phyloP scores from a whole-genome alignment of 2,888 invertebrate genomes.

The Brenthis hecate region DNA sequence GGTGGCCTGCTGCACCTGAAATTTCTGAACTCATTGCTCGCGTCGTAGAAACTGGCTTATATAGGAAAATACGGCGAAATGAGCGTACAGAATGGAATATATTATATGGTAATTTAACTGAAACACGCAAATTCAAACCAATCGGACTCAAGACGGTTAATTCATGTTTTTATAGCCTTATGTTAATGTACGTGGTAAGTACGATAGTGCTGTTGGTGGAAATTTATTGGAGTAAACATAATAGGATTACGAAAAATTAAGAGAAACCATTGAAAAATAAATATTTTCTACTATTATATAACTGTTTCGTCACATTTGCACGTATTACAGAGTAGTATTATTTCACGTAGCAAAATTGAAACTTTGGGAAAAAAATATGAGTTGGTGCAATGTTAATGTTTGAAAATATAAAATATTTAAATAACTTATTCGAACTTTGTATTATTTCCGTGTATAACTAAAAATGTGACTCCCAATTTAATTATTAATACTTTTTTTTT shows the following conservation, averaged over 20 bases:
- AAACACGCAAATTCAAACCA: conserved; percentile 35
- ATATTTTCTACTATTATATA: neutral
- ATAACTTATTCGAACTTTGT: too few species aligned
- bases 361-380: too few species aligned
- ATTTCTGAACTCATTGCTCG: conserved; percentile 44
- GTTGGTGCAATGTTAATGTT: too few species aligned
- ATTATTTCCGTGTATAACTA: too few species aligned
- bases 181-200: conserved; percentile 48
- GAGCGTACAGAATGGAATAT: conserved; percentile 12
- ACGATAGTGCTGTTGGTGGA: conserved; percentile 49
- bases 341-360: too few species aligned
- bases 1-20: conserved; percentile 55
- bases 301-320: too few species aligned
- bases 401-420: too few species aligned
- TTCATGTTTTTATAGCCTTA: conserved; percentile 55
- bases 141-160: conserved; percentile 48
- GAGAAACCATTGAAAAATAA: neutral
- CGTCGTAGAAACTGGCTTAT: conserved; percentile 52
- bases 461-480: too few species aligned
- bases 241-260: neutral
- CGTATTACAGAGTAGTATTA: too few species aligned
- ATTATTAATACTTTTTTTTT: too few species aligned
- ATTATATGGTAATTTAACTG: conserved; percentile 5
- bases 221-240: conserved; percentile 43
- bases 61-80: conserved; percentile 21